Evolutionary conservation across 2,888 invertebrate species (phyloP).

Genomic region (Ormyrus thymus): DNA sequence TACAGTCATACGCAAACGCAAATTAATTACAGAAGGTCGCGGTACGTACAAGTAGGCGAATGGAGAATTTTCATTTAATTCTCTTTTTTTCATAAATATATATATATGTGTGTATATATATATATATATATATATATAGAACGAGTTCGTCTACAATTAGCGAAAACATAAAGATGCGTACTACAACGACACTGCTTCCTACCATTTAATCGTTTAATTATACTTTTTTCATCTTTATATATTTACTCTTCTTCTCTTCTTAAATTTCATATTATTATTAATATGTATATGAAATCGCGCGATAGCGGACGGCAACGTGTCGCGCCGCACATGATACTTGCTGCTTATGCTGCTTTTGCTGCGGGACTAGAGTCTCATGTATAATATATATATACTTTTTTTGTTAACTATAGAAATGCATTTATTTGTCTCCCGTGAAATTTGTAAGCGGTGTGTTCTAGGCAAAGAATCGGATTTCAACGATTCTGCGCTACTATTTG

Average conservation of each 20-base stretch:
- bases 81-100: constrained; percentile 39
- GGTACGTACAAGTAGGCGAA: constrained; percentile 50
- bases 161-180: constrained; percentile 52
- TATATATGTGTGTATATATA: constrained; percentile 9
- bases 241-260: constrained; percentile 5
- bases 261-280: constrained; percentile 6
- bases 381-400: constrained; percentile 48
- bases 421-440: constrained; percentile 52
- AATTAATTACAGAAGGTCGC: constrained; percentile 54
- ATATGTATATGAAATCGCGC: constrained; percentile 52
- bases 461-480: constrained; percentile 2
- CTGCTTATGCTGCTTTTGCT: constrained; percentile 42
- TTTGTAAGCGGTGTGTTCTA: constrained; percentile 45
- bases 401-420: constrained; percentile 44
- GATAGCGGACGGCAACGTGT: constrained; percentile 54
- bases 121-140: constrained; percentile 20
- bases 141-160: constrained; percentile 50
- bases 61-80: constrained; percentile 33
- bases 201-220: constrained; percentile 44
- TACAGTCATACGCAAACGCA: constrained; percentile 11
- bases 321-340: constrained; percentile 44
- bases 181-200: constrained; percentile 54
- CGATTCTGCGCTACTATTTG: constrained; percentile 8
- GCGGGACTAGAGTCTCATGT: constrained; percentile 56
- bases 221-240: constrained; percentile 16